Evolutionary conservation across 1,140 invertebrate genomes (phyloP), one percentile per base, ranked within the genome.

Genomic region (Drosophila baimaii): DNA sequence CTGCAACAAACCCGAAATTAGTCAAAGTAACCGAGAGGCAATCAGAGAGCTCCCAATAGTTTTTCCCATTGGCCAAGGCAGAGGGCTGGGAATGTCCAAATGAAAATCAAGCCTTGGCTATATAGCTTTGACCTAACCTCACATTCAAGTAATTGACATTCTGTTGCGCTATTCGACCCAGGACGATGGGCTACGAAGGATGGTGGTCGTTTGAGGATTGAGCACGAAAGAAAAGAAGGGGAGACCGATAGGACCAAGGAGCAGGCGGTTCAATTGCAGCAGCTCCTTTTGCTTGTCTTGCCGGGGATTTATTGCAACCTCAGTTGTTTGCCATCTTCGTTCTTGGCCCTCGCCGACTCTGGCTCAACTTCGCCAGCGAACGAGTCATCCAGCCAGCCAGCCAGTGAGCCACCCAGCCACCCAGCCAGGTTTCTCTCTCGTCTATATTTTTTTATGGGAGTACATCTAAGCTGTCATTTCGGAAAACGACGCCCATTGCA

Each of bases 71-170:
- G 23, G 29, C n/a, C 13, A 31, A 4, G 29, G 4, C 6, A 10
- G 17, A 2, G 57, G 41, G 27, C 15, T 19, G 64, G 68, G 68
- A 58, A 72, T 72, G 39, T 72, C 49, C 69, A 71, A 71, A 72
- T 72, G 65, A 72, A 72, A 72, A 72, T 72, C 52, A 71, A 71
- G 65, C 29, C 41, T 55, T 13, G 23, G 27, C 72, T 62, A 51
- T 39, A 68, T 69, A 49, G 65, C 65, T 69, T 77, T 77, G 75
- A 77, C 73, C 72, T 47, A 76, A 76, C 75, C 73, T 61, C 73
- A 76, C 72, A 61, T 69, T 77, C 63, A 77, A 77, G 75, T 77
- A 76, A 69, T 68, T 77, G 73, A 77, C 72, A 77, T 77, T 77
- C 72, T 77, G 75, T 77, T 77, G 75, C 72, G 72, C 75, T 68